phyloP scores from a whole-genome alignment of 1,140 invertebrate genomes.

The Caenorhabditis remanei region DNA sequence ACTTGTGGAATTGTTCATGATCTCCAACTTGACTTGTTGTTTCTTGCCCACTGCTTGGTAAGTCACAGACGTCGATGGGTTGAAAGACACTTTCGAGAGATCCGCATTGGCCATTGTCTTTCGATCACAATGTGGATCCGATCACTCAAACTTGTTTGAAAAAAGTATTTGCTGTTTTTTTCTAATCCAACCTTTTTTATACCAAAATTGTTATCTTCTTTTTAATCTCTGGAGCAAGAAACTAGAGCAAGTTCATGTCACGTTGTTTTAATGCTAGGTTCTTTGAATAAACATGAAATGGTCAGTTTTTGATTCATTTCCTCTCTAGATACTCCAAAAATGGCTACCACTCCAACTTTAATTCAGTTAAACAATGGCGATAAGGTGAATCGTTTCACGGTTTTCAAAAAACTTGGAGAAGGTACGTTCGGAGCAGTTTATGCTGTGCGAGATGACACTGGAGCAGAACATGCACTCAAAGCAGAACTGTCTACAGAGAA shows the following conservation, averaged over 20 bases:
- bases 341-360: conserved; percentile 2
- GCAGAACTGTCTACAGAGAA: conserved; percentile 58
- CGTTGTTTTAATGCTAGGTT: too few species aligned
- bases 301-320: too few species aligned
- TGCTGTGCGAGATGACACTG: conserved; percentile 20
- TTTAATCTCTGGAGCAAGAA: too few species aligned
- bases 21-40: neutral
- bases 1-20: neutral
- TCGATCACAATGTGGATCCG: too few species aligned
- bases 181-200: too few species aligned
- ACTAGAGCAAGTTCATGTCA: too few species aligned
- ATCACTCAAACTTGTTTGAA: too few species aligned
- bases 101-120: neutral
- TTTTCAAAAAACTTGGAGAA: conserved; percentile 65
- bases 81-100: neutral
- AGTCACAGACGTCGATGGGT: neutral
- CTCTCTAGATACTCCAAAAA: neutral
- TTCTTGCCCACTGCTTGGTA: neutral
- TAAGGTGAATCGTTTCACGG: conserved; percentile 58
- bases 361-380: conserved; percentile 54
- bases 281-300: too few species aligned
- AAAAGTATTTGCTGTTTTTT: too few species aligned
- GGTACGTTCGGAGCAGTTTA: conserved; percentile 61
- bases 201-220: too few species aligned
- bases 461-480: conserved; percentile 62